These are phyloP conservation scores for Coluber constrictor DNA, from an alignment of 2,797 vertebrate genomes.

Conservation along the genomic window DNA sequence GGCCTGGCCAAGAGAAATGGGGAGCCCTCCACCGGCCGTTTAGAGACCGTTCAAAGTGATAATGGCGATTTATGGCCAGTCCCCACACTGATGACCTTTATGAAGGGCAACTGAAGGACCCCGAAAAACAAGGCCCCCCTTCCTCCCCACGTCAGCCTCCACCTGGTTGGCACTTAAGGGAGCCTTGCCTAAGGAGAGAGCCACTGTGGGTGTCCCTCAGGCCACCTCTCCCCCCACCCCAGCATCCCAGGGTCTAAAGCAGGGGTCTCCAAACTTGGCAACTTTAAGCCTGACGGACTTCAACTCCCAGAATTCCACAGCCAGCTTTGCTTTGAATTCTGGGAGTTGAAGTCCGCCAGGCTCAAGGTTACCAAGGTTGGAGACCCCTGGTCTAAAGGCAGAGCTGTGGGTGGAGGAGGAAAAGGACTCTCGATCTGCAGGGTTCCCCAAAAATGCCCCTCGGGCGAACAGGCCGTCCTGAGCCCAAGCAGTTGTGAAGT, in stretches of 20 bases:
- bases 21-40: no score
- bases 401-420: not conserved
- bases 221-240: not conserved
- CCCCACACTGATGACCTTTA: not conserved
- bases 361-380: no score
- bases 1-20: not conserved
- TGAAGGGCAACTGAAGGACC: not conserved
- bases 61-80: not conserved
- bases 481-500: no score
- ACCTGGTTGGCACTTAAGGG: not conserved
- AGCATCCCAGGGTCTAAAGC: not conserved
- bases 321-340: no score
- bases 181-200: not conserved
- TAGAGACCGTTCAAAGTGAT: no score
- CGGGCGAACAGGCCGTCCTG: no score
- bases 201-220: rapidly evolving
- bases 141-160: no score
- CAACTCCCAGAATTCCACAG: no score
- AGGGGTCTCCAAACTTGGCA: no score
- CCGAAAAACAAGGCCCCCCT: not conserved
- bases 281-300: no score
- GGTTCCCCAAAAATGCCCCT: not conserved
- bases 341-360: no score
- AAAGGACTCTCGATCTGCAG: not conserved
- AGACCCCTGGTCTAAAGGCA: not conserved